Base-by-base conservation (phyloP, 2,888 invertebrate species). In the Lomographa bimaculata region DNA sequence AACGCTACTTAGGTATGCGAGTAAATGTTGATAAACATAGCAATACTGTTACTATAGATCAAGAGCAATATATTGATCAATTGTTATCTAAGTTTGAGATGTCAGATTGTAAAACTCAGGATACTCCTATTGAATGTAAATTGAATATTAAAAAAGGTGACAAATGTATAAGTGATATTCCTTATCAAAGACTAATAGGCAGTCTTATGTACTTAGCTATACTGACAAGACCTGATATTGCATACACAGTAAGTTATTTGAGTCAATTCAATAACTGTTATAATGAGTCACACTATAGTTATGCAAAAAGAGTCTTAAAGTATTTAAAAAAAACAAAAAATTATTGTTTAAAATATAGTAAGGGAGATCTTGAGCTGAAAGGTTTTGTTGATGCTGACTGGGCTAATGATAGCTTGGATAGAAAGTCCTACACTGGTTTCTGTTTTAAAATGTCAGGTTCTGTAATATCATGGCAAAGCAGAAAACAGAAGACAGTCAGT, bases 341-440 rank as follows among this genome's bases (percentile, higher is more conserved):
- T 32, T 23, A 44, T 21, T n/a, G 28, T 29, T 27, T 57, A 12
- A 4, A 1, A 5, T 3, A 4, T 3, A 18, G 8, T 8, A 2
- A 2, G 17, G 7, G 9, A 10, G 12, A 34, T 23, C 25, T 19
- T 2, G 3, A 23, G 12, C 3, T 40, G 2, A 9, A 1, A 0
- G 40, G 5, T 1, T 34, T 7, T 20, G 19, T 10, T 2, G 40
- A 40, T 24, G 40, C 40, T 9, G 29, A 29, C 8, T 40, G 28
- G 28, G 40, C 21, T 1, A 27, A 34, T 23, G 29, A 46, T 25
- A 1, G 12, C 0, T 1, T 30, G 1, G 58, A 56, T 28, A 26
- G 58, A 1, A 40, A 30, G 14, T 59, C 56, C 0, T 56, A 48
- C 7, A 53, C 49, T 4, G 56, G 58, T 1, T 56, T 38, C 39